Evolutionary conservation across 2,113 vertebrate species (phyloP).

Genomic region (Nipponia nippon): DNA sequence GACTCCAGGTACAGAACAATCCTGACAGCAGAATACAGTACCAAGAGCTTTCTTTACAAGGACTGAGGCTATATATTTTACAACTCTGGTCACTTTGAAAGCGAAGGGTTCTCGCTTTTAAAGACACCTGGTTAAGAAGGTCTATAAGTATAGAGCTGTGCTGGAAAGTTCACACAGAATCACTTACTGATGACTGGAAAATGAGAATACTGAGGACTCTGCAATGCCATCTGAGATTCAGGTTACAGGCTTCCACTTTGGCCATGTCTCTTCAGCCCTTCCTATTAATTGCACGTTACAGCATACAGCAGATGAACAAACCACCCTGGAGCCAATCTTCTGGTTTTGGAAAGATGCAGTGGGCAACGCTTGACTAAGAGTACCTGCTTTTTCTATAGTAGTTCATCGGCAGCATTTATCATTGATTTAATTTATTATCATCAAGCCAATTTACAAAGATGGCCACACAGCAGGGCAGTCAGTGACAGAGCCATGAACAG

Average conservation of each 20-base stretch:
- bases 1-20: neutral
- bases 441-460: neutral
- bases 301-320: neutral
- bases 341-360: neutral
- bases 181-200: constrained; percentile 13
- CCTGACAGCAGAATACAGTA: neutral
- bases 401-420: neutral
- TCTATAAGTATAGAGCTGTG: neutral
- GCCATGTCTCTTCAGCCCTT: neutral
- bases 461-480: neutral
- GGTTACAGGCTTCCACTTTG: neutral
- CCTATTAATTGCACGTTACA: neutral
- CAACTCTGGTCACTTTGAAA: neutral
- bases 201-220: neutral
- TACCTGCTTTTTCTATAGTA: neutral
- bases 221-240: neutral
- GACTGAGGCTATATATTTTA: neutral
- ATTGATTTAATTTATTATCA: neutral
- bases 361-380: neutral
- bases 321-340: neutral
- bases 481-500: neutral
- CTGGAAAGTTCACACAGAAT: constrained; percentile 7
- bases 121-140: neutral
- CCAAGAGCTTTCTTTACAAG: neutral
- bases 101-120: neutral